Evolutionary conservation across 2,113 vertebrate species (phyloP).

Genomic region (Scolopax mira): DNA sequence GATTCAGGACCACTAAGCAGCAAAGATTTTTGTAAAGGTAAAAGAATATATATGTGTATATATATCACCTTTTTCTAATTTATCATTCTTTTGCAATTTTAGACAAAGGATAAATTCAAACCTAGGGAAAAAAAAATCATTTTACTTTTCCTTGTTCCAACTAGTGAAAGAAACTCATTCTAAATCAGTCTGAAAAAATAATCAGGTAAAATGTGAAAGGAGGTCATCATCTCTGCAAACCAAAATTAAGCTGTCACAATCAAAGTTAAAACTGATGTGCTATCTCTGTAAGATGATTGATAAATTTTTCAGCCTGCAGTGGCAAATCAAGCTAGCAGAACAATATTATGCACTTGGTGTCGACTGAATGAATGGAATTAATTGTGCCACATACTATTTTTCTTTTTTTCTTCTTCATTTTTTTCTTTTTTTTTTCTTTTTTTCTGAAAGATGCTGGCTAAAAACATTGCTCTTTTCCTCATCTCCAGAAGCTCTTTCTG

Average conservation of each 20-base stretch:
- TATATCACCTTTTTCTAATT: not conserved
- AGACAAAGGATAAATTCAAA: not conserved
- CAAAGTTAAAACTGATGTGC: not conserved
- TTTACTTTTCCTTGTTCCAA: not conserved
- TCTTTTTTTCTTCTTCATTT: not conserved
- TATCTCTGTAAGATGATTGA: not conserved
- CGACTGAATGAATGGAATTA: not conserved
- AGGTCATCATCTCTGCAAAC: not conserved
- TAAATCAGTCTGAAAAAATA: not conserved
- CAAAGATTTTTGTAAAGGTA: not conserved
- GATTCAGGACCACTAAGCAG: not conserved
- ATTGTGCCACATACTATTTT: not conserved
- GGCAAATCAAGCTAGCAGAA: not conserved
- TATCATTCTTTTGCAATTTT: not conserved
- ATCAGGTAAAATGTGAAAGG: not conserved
- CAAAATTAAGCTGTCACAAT: constrained; percentile 19
- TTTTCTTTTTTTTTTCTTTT: not conserved
- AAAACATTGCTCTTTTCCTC: not conserved
- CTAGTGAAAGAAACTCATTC: not conserved
- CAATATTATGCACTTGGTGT: not conserved
- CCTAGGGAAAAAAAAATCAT: not conserved
- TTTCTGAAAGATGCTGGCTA: not conserved
- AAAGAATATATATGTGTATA: rapidly evolving
- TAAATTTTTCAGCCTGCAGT: not conserved
- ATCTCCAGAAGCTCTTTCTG: not conserved